A percentile compares a stretch with the other conserved stretches of the same genome.
These are phyloP conservation scores for Synodontis membranacea DNA, from an alignment of 2,113 vertebrate genomes.

Conservation along the genomic window DNA sequence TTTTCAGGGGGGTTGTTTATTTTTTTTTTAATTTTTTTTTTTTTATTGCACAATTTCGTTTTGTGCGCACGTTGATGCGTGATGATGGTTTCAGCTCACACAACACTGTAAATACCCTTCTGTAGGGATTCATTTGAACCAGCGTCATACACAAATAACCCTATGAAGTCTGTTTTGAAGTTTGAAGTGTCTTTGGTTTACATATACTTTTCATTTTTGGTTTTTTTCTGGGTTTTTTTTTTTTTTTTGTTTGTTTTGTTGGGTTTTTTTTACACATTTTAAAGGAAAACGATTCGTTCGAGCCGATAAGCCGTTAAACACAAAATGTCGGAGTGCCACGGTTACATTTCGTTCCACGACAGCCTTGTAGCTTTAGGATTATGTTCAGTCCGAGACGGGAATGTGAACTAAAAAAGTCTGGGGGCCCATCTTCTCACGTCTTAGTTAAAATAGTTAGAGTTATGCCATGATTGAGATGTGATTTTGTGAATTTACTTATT, in stretches of 20 bases:
- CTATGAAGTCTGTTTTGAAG: conserved; percentile 13
- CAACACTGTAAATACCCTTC: background rate
- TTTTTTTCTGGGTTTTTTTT: background rate
- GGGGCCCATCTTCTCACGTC: background rate
- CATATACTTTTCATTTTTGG: background rate
- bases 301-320: background rate
- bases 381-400: background rate
- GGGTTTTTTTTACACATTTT: background rate
- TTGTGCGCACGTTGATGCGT: background rate
- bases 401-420: background rate
- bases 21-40: background rate
- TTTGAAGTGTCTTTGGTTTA: conserved; percentile 38
- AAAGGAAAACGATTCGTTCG: background rate
- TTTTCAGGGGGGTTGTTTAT: too few species aligned
- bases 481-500: background rate
- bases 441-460: background rate
- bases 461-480: background rate
- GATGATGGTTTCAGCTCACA: background rate
- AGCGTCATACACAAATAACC: background rate
- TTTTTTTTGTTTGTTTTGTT: background rate
- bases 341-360: background rate
- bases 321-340: background rate
- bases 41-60: background rate
- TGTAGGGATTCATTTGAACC: background rate
- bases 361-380: background rate